Evolutionary conservation across 1,140 invertebrate genomes (phyloP), one percentile per base, ranked within the genome.

Genomic region (Micrasema longulum): DNA sequence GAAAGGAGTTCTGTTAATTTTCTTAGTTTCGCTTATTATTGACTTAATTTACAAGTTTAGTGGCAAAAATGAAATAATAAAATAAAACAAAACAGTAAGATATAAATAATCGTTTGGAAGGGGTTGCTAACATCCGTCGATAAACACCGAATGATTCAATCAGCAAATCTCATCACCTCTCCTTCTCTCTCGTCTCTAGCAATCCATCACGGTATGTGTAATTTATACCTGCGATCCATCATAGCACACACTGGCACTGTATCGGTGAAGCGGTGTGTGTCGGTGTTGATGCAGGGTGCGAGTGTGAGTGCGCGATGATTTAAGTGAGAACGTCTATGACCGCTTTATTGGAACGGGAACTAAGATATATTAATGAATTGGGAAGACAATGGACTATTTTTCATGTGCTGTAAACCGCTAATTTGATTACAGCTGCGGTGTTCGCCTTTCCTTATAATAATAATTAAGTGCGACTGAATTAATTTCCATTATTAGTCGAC

Each of bases 191-290:
- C 60, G 20, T 20, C 38, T 63, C 20, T 48, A 47, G 26, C 45
- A 68, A 74, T 74, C 66, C 69, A 74, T 74, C 73, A 74, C 55
- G 41, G 47, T 64, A 50, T 71, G 73, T 74, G 73, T 74, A 74
- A 74, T 74, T 74, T 74, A 69, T 74, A 71, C 52, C 50, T 35
- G 68, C 64, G 62, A 74, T 74, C 69, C 69, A 74, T 74, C 73
- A 74, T 68, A 74, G 52, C 70, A 55, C 70, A 66, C 69, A 70
- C 65, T 66, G 48, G 20, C 48, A 62, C 60, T 47, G n/a, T n/a
- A n/a, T n/a, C n/a, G n/a, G n/a, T n/a, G n/a, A n/a, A n/a, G n/a
- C n/a, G n/a, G n/a, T n/a, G n/a, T n/a, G n/a, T n/a, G n/a, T n/a
- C n/a, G n/a, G n/a, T n/a, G n/a, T n/a, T n/a, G 35, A 14, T 20